Conservation (phyloP, 2,888 invertebrate genomes). For the Spodoptera picta region DNA sequence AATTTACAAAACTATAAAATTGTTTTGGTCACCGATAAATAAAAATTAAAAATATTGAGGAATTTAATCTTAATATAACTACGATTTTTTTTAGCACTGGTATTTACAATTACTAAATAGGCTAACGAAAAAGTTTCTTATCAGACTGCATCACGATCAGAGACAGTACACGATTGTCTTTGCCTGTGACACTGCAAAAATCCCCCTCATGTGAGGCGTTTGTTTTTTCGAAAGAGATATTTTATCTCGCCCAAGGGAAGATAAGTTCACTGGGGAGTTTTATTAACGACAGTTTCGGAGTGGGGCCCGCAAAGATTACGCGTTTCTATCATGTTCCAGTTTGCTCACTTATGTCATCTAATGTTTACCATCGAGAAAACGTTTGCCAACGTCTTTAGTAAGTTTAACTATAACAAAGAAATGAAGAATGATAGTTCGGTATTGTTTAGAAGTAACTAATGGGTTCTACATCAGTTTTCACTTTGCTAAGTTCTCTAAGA, state of each 20-base stretch:
- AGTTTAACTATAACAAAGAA: slow-evolving; percentile 42
- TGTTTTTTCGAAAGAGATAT: slow-evolving; percentile 72
- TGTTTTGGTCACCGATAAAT: too few species aligned
- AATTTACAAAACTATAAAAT: too few species aligned
- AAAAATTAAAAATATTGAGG: too few species aligned
- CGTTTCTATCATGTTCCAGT: slow-evolving; percentile 73
- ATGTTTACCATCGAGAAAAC: slow-evolving; percentile 55
- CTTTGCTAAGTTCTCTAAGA: slow-evolving; percentile 18
- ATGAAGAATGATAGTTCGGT: slow-evolving; percentile 43
- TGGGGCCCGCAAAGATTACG: slow-evolving; percentile 73
- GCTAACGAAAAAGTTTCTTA: slow-evolving; percentile 32
- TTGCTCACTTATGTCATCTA: slow-evolving; percentile 70
- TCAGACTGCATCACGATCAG: slow-evolving; percentile 38
- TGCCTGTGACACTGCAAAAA: slow-evolving; percentile 66
- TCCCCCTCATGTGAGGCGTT: slow-evolving; percentile 58
- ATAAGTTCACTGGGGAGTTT: slow-evolving; percentile 79
- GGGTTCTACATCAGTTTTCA: slow-evolving; percentile 40
- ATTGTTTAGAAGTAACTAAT: slow-evolving; percentile 38
- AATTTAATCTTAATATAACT: too few species aligned
- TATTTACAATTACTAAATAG: too few species aligned
- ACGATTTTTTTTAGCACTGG: too few species aligned
- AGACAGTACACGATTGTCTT: slow-evolving; percentile 23
- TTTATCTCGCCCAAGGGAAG: slow-evolving; percentile 77
- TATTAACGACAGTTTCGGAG: slow-evolving; percentile 82
- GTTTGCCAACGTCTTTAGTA: slow-evolving; percentile 45